These are phyloP conservation scores for Xyrichtys novacula DNA, from an alignment of 2,797 vertebrate genomes.

Conservation along the genomic window DNA sequence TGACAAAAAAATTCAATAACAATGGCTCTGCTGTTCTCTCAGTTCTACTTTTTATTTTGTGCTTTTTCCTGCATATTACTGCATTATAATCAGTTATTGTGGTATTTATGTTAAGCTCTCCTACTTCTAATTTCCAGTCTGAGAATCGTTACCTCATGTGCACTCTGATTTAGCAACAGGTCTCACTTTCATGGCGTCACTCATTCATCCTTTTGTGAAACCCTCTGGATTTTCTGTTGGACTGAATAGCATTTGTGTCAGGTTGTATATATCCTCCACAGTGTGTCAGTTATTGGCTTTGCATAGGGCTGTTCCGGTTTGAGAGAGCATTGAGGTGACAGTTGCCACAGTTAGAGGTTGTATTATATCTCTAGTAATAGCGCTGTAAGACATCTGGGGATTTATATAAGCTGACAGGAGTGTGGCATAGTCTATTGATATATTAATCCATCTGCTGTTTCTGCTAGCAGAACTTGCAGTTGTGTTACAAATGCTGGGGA, in stretches of 20 bases:
- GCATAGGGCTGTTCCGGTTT: slow-evolving; percentile 50
- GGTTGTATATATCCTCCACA: slow-evolving; percentile 43
- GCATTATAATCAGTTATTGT: slow-evolving; percentile 1
- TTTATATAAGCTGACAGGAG: slow-evolving; percentile 70
- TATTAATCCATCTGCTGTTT: slow-evolving; percentile 59
- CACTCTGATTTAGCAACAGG: slow-evolving; percentile 19
- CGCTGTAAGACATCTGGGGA: slow-evolving; percentile 62
- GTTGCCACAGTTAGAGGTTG: slow-evolving; percentile 53
- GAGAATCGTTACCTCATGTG: slow-evolving; percentile 10
- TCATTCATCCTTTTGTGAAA: slow-evolving; percentile 40
- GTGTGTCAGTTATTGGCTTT: slow-evolving; percentile 44
- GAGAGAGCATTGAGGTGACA: slow-evolving; percentile 51
- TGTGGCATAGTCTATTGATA: slow-evolving; percentile 56
- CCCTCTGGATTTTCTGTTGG: slow-evolving; percentile 9
- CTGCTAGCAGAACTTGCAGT: slow-evolving; percentile 35
- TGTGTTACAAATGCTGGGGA: slow-evolving; percentile 36
- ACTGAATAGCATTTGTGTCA: slow-evolving; percentile 47
- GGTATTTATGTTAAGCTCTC: slow-evolving; percentile 15
- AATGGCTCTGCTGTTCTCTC: slow-evolving; percentile 13
- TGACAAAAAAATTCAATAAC: slow-evolving; percentile 8
- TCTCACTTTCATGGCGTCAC: slow-evolving; percentile 20
- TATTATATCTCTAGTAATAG: slow-evolving; percentile 63
- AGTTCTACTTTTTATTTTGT: background rate
- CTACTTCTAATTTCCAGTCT: slow-evolving; percentile 21
- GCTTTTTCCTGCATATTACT: background rate